A percentile compares a stretch with the other conserved stretches of the same genome.
Conservation (phyloP, 2,888 invertebrate genomes). For the Mythimna ferrago region DNA sequence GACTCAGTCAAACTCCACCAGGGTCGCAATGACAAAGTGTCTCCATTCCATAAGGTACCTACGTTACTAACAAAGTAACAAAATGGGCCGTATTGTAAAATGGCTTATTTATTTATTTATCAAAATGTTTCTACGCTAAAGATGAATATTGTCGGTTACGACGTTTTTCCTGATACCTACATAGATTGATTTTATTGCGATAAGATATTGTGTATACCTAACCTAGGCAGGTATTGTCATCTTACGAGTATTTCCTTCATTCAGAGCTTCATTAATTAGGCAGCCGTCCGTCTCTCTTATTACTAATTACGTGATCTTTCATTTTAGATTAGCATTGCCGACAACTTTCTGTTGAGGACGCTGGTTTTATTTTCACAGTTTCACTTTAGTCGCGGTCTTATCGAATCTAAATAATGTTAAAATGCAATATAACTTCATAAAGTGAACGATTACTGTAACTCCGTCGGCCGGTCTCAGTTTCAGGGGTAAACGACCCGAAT, state of each 20-base stretch:
- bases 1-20: too few species aligned
- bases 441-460: constrained; percentile 70
- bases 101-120: too few species aligned
- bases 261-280: constrained; percentile 29
- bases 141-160: too few species aligned
- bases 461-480: constrained; percentile 72
- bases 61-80: too few species aligned
- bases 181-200: too few species aligned
- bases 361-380: constrained; percentile 46
- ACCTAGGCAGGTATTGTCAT: background rate
- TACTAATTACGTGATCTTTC: constrained; percentile 42
- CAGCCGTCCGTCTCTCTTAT: constrained; percentile 27
- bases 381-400: constrained; percentile 26
- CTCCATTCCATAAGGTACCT: too few species aligned
- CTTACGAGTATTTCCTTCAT: constrained; percentile 6
- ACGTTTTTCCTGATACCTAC: too few species aligned
- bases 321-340: constrained; percentile 44
- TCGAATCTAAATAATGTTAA: constrained; percentile 39
- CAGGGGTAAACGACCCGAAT: constrained; percentile 84
- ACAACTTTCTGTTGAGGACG: constrained; percentile 47
- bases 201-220: too few species aligned
- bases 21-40: too few species aligned
- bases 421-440: constrained; percentile 56
- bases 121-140: too few species aligned
- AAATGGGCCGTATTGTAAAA: too few species aligned